These are phyloP conservation scores for Itoplectis maculator DNA, from an alignment of 2,888 invertebrate genomes.

Conservation along the genomic window DNA sequence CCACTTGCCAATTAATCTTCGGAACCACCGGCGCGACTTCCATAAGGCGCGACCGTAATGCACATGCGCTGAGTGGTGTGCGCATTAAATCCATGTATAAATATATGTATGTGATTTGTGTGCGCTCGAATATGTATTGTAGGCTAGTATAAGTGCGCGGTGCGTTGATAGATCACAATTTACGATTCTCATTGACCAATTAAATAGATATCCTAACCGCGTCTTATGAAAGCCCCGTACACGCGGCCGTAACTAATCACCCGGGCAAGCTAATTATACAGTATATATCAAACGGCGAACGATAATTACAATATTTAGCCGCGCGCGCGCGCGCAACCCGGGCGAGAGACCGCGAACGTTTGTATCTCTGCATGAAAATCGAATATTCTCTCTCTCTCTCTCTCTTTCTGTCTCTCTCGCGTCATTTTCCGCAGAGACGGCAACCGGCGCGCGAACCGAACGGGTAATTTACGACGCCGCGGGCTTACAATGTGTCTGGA, in stretches of 20 bases:
- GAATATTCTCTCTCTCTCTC: too few species aligned
- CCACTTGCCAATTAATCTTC: constrained; percentile 63
- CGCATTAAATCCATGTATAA: too few species aligned
- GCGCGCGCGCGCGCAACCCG: background rate
- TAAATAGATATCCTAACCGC: constrained; percentile 54
- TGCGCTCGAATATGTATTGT: too few species aligned
- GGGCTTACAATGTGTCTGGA: background rate
- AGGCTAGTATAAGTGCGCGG: background rate
- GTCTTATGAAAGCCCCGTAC: constrained; percentile 45
- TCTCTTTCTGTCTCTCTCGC: too few species aligned
- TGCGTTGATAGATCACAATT: constrained; percentile 57
- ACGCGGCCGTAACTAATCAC: constrained; percentile 37
- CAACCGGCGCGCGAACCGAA: background rate
- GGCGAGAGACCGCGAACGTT: background rate
- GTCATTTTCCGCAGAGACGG: background rate
- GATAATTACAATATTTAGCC: constrained; percentile 36
- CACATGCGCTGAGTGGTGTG: background rate
- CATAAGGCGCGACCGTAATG: constrained; percentile 10
- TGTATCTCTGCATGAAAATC: constrained; percentile 16
- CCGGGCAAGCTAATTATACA: constrained; percentile 51
- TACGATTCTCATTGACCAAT: constrained; percentile 62
- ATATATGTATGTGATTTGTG: background rate
- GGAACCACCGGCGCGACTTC: constrained; percentile 42
- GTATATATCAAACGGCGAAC: constrained; percentile 33
- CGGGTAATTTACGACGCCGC: background rate